Evolutionary conservation across 1,140 invertebrate genomes (phyloP), one percentile per base, ranked within the genome.

Genomic region (Agraylea sexmaculata): DNA sequence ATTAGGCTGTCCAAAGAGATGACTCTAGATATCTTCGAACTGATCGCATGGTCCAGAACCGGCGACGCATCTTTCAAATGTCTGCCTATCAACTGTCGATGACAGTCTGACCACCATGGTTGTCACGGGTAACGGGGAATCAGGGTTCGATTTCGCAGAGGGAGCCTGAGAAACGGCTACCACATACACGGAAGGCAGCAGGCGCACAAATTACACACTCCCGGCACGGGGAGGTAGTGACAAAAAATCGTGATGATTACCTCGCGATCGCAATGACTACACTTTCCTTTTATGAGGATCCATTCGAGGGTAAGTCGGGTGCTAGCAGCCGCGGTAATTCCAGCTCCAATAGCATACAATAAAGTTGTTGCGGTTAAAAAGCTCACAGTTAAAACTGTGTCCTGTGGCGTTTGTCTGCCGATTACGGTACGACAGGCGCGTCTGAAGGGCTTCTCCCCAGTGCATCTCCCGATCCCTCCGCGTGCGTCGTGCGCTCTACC

Each of bases 151-250:
- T 70, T 69, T 75, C 77, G 69, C 70, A 76, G 77, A 82, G 77
- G 78, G 78, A 82, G 78, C 78, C 78, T 83, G 78, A 83, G 79
- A 85, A 83, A 86, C 76, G 78, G 81, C 83, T 85, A 85, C 78
- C 79, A 86, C 81, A 82, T 84, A 81, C 74, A 86, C 83, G 80
- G 80, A 86, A 83, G 79, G 82, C 80, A 85, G 80, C 80, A 85
- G 78, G 80, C 78, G 77, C 79, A 78, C 74, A 82, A 82, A 76
- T 80, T 86, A 85, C 79, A 79, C 81, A 85, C 69, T 85, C 77
- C 77, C 72, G 68, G 69, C 69, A 75, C 75, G 74, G 75, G 75
- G 71, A 77, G 74, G 72, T 76, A 76, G 73, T 84, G 80, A 86
- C 77, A 74, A 87, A 78, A 85, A 84, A 85, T 86, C 81, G 77